These are phyloP conservation scores for Loxodonta africana DNA, from an alignment of 2,113 vertebrate species.

Conservation along the genomic window DNA sequence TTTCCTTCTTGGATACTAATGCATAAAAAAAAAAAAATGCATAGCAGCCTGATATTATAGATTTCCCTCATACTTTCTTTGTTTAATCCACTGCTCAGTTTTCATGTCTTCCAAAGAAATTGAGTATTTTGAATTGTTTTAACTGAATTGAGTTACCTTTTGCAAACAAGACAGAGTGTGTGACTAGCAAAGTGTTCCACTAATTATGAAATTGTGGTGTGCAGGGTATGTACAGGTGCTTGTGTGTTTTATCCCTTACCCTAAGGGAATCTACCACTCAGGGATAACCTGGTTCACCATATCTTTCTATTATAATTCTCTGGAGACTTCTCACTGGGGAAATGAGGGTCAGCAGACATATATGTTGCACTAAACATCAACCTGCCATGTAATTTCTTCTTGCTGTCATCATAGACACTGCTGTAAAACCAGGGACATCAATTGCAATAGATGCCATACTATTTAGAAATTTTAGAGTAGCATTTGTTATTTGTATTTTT, in stretches of 20 bases:
- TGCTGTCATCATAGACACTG: neutral
- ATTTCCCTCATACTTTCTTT: neutral
- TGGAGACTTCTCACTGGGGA: neutral
- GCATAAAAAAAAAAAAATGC: too few relatives aligned
- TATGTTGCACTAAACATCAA: neutral
- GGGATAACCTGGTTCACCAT: neutral
- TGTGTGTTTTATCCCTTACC: neutral
- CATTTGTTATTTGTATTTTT: neutral
- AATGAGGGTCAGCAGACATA: slow-evolving; percentile 14
- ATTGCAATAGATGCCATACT: neutral
- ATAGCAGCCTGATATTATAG: neutral
- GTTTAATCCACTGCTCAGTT: neutral
- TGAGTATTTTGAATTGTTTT: neutral
- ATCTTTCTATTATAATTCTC: neutral
- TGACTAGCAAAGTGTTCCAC: neutral
- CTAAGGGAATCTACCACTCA: neutral
- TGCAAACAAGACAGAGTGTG: neutral
- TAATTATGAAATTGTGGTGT: neutral
- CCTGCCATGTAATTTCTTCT: neutral
- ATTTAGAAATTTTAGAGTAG: slow-evolving; percentile 25
- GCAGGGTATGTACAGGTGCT: fast-evolving
- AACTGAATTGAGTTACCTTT: neutral
- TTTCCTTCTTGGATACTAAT: neutral
- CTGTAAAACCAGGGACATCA: neutral
- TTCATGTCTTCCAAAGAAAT: neutral